Evolutionary conservation across 2,113 vertebrate genomes (phyloP).

Genomic region (Sarotherodon lohbergeri): DNA sequence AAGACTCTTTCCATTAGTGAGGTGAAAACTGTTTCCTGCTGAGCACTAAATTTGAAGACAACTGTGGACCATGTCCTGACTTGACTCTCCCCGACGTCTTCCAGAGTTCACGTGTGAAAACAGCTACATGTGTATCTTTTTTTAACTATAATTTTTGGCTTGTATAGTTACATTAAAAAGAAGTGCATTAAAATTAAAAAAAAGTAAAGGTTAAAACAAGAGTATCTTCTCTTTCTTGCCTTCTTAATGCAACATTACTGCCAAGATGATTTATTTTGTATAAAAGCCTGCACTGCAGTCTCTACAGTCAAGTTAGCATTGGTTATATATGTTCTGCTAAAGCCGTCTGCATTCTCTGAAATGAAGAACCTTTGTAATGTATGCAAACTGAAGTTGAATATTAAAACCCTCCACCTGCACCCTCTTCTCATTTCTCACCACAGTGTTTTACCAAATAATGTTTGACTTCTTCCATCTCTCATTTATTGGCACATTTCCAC

Average conservation of each 20-base stretch:
- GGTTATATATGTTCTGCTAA: not conserved
- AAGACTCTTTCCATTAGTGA: not conserved
- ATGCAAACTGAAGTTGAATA: not conserved
- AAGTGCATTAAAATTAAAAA: not conserved
- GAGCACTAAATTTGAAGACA: not conserved
- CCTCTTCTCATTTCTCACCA: not conserved
- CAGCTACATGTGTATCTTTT: not conserved
- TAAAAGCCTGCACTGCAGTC: not conserved
- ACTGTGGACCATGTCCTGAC: not conserved
- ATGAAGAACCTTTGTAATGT: not conserved
- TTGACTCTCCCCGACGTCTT: rapidly evolving
- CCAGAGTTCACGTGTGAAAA: not conserved
- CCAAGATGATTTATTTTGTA: not conserved
- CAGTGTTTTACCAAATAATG: not conserved
- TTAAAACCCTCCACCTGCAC: not conserved
- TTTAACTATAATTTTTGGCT: not conserved
- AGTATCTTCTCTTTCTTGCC: not conserved
- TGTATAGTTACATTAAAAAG: not conserved
- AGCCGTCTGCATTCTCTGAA: not conserved
- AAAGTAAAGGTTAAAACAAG: not conserved
- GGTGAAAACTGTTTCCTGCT: not conserved
- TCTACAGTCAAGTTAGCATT: not conserved
- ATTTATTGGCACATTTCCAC: not conserved
- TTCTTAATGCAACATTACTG: not conserved
- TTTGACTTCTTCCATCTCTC: not conserved